Conservation (phyloP, 2,113 vertebrate genomes). For the Phylloscopus whistleri region DNA sequence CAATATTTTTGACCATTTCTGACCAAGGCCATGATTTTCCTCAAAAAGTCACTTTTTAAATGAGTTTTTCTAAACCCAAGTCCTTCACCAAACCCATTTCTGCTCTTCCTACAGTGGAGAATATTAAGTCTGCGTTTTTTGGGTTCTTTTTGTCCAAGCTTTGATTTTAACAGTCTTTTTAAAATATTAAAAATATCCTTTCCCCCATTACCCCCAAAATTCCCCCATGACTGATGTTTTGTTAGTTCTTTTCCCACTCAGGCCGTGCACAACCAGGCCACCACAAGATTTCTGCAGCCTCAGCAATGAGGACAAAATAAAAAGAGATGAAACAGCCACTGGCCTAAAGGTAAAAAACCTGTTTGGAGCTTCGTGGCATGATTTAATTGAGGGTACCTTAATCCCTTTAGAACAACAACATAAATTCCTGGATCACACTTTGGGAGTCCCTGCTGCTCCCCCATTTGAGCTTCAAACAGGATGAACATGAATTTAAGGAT, state of each 20-base stretch:
- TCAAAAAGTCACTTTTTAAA: background rate
- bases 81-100: background rate
- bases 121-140: background rate
- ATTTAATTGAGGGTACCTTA: background rate
- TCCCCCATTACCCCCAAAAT: no score
- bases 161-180: background rate
- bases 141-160: background rate
- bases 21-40: background rate
- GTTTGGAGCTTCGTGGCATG: background rate
- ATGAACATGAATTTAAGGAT: no score
- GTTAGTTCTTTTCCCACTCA: fast-evolving
- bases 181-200: background rate
- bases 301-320: background rate
- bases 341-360: background rate
- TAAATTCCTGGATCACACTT: background rate
- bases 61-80: background rate
- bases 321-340: background rate
- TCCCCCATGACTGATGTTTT: background rate
- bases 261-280: fast-evolving
- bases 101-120: background rate
- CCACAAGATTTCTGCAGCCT: background rate
- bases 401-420: background rate
- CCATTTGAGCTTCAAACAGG: background rate
- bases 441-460: background rate
- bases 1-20: background rate